Conservation (phyloP, 2,113 vertebrate species). For the Trogon melanurus region DNA sequence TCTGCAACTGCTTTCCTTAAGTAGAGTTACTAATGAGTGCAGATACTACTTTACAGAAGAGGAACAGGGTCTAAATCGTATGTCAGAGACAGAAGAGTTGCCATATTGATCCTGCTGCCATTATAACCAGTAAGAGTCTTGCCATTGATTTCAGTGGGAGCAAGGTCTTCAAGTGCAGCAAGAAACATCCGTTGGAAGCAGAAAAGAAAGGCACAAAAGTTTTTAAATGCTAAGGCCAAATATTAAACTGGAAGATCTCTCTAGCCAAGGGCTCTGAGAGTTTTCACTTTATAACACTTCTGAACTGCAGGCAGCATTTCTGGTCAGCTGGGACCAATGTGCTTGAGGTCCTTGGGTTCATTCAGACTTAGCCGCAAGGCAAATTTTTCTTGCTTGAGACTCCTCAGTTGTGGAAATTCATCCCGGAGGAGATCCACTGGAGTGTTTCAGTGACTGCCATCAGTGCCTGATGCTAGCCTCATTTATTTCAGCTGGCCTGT, state of each 20-base stretch:
- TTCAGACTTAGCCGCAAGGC: neutral
- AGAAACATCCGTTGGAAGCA: neutral
- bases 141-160: neutral
- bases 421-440: neutral
- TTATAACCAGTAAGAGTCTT: constrained; percentile 15
- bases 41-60: neutral
- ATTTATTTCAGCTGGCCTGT: constrained; percentile 27
- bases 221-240: constrained; percentile 6
- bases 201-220: neutral
- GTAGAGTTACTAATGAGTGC: neutral
- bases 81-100: neutral
- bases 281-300: neutral
- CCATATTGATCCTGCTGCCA: neutral
- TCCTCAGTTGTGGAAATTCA: neutral
- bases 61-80: neutral
- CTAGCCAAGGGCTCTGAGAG: neutral
- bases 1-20: neutral
- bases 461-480: neutral
- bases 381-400: neutral
- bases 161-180: neutral
- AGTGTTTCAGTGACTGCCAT: neutral
- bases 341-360: neutral
- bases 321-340: neutral
- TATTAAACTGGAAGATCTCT: neutral
- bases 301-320: constrained; percentile 16